A percentile compares a stretch with the other conserved stretches of the same genome.
Evolutionary conservation across 2,797 vertebrate species (phyloP).

Genomic region (Muraenolepis orangiensis): DNA sequence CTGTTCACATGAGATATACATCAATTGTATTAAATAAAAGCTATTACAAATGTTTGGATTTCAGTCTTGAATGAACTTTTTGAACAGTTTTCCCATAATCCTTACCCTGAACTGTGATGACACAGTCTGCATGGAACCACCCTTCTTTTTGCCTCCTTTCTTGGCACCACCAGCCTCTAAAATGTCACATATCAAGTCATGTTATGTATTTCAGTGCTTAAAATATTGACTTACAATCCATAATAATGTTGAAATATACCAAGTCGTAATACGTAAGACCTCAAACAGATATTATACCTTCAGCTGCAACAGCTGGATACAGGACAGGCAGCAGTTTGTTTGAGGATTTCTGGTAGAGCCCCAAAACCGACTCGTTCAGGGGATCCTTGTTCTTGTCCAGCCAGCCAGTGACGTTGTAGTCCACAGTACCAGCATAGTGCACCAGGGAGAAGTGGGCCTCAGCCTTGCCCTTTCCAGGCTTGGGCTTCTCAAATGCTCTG

Average conservation of each 20-base stretch:
- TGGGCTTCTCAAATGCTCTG: constrained; percentile 77
- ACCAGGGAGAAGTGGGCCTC: constrained; percentile 80
- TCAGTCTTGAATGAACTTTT: neutral
- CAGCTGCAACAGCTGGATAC: constrained; percentile 48
- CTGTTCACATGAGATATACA: constrained; percentile 44
- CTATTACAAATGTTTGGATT: neutral
- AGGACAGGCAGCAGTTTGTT: constrained; percentile 76
- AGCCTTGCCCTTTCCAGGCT: constrained; percentile 56
- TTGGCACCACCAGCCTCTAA: constrained; percentile 51
- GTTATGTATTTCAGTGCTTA: neutral
- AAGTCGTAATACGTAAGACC: too few species aligned
- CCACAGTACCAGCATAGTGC: constrained; percentile 72
- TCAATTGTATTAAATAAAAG: too few species aligned
- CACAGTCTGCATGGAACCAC: constrained; percentile 57
- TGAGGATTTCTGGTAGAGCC: constrained; percentile 79
- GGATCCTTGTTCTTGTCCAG: constrained; percentile 83
- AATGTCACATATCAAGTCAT: neutral
- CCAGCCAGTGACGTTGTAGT: constrained; percentile 71
- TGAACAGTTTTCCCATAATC: neutral
- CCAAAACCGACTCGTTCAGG: constrained; percentile 76
- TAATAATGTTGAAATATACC: too few species aligned
- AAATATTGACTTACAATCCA: too few species aligned
- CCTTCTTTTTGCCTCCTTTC: constrained; percentile 67
- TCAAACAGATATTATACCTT: neutral
- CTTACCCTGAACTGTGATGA: constrained; percentile 57